Evolutionary conservation across 1,140 invertebrate genomes (phyloP).

Genomic region (Psilanteris sp.): DNA sequence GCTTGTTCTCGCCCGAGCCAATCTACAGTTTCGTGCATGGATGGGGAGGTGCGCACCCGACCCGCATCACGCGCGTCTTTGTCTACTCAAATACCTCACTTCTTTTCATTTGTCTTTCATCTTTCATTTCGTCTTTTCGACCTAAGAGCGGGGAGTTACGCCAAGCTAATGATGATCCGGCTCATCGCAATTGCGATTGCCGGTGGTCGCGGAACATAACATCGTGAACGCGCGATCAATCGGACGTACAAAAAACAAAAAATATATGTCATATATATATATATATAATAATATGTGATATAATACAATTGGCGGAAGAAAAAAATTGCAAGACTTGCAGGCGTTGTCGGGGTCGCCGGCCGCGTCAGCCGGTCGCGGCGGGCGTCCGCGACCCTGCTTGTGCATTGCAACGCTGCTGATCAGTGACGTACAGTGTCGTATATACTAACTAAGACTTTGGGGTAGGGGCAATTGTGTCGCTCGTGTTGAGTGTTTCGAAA

Average conservation of each 20-base stretch:
- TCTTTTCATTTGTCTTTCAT: conserved; percentile 20
- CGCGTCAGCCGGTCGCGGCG: too few relatives aligned
- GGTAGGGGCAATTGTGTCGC: conserved; percentile 60
- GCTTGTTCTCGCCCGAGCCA: conserved; percentile 8
- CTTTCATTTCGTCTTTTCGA: conserved; percentile 41
- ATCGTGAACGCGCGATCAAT: too few relatives aligned
- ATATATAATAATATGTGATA: too few relatives aligned
- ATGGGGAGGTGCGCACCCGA: conserved; percentile 77
- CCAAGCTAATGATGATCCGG: conserved; percentile 52
- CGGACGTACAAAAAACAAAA: background rate
- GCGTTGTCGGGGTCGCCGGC: too few relatives aligned
- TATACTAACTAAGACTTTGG: conserved; percentile 17
- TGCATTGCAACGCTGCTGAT: conserved; percentile 22
- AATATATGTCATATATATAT: background rate
- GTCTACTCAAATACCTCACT: conserved; percentile 11
- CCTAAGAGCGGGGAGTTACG: conserved; percentile 77
- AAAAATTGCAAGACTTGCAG: too few relatives aligned
- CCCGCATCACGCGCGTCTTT: conserved; percentile 66
- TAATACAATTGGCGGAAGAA: too few relatives aligned
- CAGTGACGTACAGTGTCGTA: conserved; percentile 31
- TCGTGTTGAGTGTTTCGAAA: conserved; percentile 48
- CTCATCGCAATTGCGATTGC: conserved; percentile 1
- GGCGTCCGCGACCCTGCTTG: too few relatives aligned
- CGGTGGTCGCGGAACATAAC: too few relatives aligned
- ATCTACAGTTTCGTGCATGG: conserved; percentile 25